Percentiles rank a stretch among this genome's conserved stretches.
phyloP scores from a whole-genome alignment of 2,113 vertebrate species.

The Asarcornis scutulata region DNA sequence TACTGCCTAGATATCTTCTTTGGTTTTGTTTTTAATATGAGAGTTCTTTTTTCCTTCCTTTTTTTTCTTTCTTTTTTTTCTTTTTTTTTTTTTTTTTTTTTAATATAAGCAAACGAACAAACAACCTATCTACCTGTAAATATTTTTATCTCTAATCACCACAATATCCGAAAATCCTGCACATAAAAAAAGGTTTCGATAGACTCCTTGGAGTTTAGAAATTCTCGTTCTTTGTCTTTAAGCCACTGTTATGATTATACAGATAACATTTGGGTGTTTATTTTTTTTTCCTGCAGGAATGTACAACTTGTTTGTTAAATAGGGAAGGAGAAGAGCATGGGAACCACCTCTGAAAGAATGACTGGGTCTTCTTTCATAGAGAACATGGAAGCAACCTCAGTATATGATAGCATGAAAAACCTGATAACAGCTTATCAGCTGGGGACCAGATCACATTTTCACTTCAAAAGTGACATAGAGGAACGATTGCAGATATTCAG shows the following conservation, averaged over 20 bases:
- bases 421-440: background rate
- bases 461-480: background rate
- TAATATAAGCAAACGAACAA: too few species aligned
- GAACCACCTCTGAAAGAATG: background rate
- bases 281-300: background rate
- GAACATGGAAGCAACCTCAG: background rate
- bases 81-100: background rate
- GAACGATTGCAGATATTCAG: background rate
- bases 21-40: background rate
- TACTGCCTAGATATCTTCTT: background rate
- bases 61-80: background rate
- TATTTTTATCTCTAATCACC: background rate
- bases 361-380: background rate
- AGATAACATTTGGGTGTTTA: background rate
- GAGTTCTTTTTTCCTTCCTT: background rate
- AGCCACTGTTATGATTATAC: background rate
- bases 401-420: background rate
- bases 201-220: background rate
- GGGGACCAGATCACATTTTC: background rate
- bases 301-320: background rate
- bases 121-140: background rate
- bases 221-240: background rate
- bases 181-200: background rate
- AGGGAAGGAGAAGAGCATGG: background rate
- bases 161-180: background rate